A percentile compares a stretch with the other conserved stretches of the same genome.
Conservation (phyloP, 2,113 vertebrate genomes). For the Lasiurus cinereus region DNA sequence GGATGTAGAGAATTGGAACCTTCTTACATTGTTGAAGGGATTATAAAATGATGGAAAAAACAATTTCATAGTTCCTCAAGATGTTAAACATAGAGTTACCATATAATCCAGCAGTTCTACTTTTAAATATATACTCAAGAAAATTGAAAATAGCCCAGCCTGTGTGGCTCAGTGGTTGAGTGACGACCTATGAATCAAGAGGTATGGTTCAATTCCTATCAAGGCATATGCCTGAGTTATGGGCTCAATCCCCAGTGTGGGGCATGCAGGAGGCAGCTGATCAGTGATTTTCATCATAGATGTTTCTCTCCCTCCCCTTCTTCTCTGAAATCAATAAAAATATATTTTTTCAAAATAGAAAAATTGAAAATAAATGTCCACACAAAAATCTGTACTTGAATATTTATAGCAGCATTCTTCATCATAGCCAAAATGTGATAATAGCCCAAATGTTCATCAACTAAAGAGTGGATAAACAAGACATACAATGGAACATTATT, state of each 20-base stretch:
- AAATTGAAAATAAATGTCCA: not conserved
- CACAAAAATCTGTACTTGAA: not conserved
- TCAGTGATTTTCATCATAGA: too few relatives aligned
- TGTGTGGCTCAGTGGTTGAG: too few relatives aligned
- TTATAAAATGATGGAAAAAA: slow-evolving; percentile 17
- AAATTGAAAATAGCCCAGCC: too few relatives aligned
- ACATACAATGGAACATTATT: not conserved
- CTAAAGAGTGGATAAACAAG: slow-evolving; percentile 17
- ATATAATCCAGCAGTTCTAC: not conserved
- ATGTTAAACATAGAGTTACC: not conserved
- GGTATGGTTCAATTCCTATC: too few relatives aligned
- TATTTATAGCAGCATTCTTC: not conserved
- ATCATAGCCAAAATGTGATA: not conserved
- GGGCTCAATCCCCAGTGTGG: too few relatives aligned
- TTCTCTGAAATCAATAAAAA: too few relatives aligned
- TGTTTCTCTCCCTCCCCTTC: too few relatives aligned
- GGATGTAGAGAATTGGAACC: slow-evolving; percentile 7
- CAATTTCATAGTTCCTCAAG: not conserved
- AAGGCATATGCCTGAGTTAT: too few relatives aligned
- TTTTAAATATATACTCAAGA: not conserved
- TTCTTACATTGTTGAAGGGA: not conserved
- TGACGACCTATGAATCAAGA: too few relatives aligned
- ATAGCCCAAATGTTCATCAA: not conserved
- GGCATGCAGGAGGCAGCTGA: too few relatives aligned
- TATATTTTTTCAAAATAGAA: too few relatives aligned